Percentiles rank a stretch among this genome's conserved stretches.
Conservation (phyloP, 2,888 invertebrate species). For the Blastobasis lacticolella region DNA sequence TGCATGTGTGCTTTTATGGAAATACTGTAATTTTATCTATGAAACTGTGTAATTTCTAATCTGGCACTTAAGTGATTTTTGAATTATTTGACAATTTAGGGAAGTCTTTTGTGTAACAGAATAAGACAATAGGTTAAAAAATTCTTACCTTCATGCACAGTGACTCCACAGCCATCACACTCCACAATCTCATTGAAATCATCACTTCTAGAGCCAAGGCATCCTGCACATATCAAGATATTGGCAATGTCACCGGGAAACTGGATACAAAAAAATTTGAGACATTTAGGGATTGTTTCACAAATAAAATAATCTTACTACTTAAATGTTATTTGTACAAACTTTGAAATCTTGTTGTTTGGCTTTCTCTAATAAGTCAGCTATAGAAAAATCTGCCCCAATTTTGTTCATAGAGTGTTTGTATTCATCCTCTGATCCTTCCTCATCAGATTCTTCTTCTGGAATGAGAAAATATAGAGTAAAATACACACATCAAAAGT, state of each 20-base stretch:
- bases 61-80: no score
- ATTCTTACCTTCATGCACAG: slow-evolving; percentile 90
- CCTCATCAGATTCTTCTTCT: slow-evolving; percentile 51
- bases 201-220: slow-evolving; percentile 93
- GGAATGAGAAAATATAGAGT: slow-evolving; percentile 27
- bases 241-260: slow-evolving; percentile 73
- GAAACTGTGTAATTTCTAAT: no score
- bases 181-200: slow-evolving; percentile 97
- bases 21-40: no score
- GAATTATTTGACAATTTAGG: no score
- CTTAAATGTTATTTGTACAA: background rate
- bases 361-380: slow-evolving; percentile 53
- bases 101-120: no score
- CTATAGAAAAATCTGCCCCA: slow-evolving; percentile 49
- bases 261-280: slow-evolving; percentile 21
- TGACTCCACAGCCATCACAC: slow-evolving; percentile 96
- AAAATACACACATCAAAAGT: no score
- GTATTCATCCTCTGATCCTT: slow-evolving; percentile 29
- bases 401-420: slow-evolving; percentile 49
- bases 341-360: slow-evolving; percentile 65
- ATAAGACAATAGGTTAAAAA: background rate
- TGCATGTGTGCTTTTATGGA: no score
- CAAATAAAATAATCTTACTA: no score
- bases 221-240: slow-evolving; percentile 92
- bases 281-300: no score